These are phyloP conservation scores for Tenebrio molitor DNA, from an alignment of 1,140 invertebrate species.

Conservation along the genomic window DNA sequence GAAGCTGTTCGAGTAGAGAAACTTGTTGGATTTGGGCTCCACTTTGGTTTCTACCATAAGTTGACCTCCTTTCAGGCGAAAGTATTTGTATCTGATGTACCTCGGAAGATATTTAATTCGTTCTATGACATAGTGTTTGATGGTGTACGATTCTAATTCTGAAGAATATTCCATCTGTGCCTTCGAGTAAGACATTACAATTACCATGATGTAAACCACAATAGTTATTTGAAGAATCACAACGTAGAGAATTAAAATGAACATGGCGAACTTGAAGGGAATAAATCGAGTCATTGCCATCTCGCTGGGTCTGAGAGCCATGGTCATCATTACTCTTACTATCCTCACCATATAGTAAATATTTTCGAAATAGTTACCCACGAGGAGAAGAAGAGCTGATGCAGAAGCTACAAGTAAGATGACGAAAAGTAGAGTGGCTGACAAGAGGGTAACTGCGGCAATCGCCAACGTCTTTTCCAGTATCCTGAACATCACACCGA, in stretches of 20 bases:
- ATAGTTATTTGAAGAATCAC: slow-evolving; percentile 18
- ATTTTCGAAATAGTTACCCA: slow-evolving; percentile 38
- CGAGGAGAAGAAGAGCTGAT: slow-evolving; percentile 42
- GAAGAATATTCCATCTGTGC: slow-evolving; percentile 50
- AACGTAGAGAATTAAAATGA: slow-evolving; percentile 43
- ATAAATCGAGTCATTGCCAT: slow-evolving; percentile 20
- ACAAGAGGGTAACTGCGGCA: slow-evolving; percentile 36
- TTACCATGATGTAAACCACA: slow-evolving; percentile 52
- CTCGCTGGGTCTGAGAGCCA: slow-evolving; percentile 17
- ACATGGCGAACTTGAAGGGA: slow-evolving; percentile 29
- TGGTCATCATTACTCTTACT: slow-evolving; percentile 13
- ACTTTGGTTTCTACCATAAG: background rate
- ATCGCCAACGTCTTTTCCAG: slow-evolving; percentile 52
- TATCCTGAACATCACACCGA: slow-evolving; percentile 52
- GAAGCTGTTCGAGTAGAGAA: background rate
- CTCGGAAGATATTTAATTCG: background rate
- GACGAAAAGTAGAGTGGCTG: slow-evolving; percentile 40
- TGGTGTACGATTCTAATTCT: background rate
- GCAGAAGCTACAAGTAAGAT: slow-evolving; percentile 45
- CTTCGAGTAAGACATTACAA: slow-evolving; percentile 50
- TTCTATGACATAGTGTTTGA: background rate
- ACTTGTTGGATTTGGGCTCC: slow-evolving; percentile 5
- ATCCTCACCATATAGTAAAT: slow-evolving; percentile 38
- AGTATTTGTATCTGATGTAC: background rate
- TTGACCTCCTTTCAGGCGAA: background rate